Base-by-base conservation (phyloP, 1,140 invertebrate genomes). In the Dreissena polymorpha region DNA sequence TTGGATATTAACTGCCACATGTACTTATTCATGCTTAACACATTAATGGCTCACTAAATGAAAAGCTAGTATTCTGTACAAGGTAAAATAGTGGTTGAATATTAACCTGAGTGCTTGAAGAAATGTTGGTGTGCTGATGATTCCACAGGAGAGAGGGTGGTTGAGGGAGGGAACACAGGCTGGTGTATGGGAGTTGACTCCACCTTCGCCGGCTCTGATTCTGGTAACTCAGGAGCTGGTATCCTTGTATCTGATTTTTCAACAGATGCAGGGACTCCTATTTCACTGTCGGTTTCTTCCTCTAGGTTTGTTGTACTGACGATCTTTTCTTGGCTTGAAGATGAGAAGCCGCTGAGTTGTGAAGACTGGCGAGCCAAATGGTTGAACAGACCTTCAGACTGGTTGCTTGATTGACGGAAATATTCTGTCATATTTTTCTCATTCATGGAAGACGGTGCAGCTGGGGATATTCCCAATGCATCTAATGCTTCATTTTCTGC, bases 121-220 rank as follows among this genome's bases (percentile, higher is more conserved):
- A 21, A 82, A 27, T 63, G 70, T 39, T 82, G 79, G 74, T 82
- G 79, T 21, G 55, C 57, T 21, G 79, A 70, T 25, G 70, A 73
- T 29, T 82, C 79, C 25, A 64, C 73, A 14, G 74, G 72, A n/a
- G 84, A 83, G 29, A 80, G 63, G 29, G 83, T 83, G 49, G 69
- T 70, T 13, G 74, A 57, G 53, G 80, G 68, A n/a, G 64, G 71
- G 10, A 69, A 71, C 65, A 79, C 12, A 60, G 86, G 76, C 60
- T 90, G 89, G 70, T 89, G 89, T n/a, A 82, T 86, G 51, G 89
- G 89, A 13, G 90, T 91, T 27, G 78, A 68, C 18, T 82, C 79
- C 10, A 57, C 25, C 7, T 14, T 49, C 51, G 25, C 69, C 39
- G 49, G 2, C 23, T 69, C 67, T n/a, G 21, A 21, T 21, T 27